Base-by-base conservation (phyloP, 2,797 vertebrate genomes). In the Onychomys leucogaster region DNA sequence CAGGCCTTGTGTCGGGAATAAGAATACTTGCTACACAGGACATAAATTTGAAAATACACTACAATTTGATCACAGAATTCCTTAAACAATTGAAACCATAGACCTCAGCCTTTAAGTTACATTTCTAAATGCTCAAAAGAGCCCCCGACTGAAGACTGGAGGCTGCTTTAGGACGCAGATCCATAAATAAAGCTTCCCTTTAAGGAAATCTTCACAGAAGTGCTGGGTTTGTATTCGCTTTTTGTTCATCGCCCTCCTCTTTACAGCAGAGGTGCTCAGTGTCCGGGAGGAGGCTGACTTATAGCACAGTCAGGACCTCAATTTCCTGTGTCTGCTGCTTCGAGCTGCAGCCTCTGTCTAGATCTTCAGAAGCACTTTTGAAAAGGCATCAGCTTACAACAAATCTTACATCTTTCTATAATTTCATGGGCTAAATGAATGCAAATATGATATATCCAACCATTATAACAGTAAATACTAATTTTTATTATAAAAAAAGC, bases 181-280 rank as follows among this genome's bases (percentile, higher is more conserved):
- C 67, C 71, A 78, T 16, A 91, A 91, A 94, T 27, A 89, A 95
- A 78, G 85, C 73, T 95, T 92, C n/a, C 92, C 29, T 84, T 94
- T 69, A 85, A 77, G 90, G 49, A 93, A 69, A 77, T 41, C 4
- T 61, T 92, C 84, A 77, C 4, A 76, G 3, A 61, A 65, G 23
- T 94, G 55, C 32, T 21, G 8, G 9, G 34, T 52, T 49, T 85
- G 25, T 19, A 52, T 34, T 85, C 1, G n/a, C 49, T 83, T 49
- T 69, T n/a, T 52, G 21, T 25, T 67, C 32, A 8, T 49, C 32
- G 23, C 19, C 23, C 19, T 84, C 2, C 34, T 67, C 59, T 49
- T 52, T 69, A 25, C 43, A 86, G 32, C 63, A 86, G 32, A 69
- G 12, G 25, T n/a, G 2, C n/a, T 25, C 34, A 52, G 63, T n/a